Percentiles rank a stretch among this genome's conserved stretches.
Evolutionary conservation across 2,113 vertebrate genomes (phyloP).

Genomic region (Tragelaphus buxtoni): DNA sequence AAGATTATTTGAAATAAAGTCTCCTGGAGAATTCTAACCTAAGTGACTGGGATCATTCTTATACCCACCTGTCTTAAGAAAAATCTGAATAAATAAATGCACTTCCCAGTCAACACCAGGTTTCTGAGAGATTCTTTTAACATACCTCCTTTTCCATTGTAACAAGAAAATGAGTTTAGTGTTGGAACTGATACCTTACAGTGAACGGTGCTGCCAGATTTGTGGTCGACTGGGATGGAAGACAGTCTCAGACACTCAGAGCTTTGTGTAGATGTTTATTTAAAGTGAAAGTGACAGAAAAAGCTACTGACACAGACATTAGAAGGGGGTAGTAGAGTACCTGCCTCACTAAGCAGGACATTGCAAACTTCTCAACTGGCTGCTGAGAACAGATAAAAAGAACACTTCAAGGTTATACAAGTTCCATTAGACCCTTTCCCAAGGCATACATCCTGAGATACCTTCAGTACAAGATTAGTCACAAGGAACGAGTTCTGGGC

Average conservation of each 20-base stretch:
- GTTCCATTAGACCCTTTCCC: neutral
- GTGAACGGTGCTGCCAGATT: neutral
- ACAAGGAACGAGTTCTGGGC: fast-evolving
- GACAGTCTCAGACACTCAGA: neutral
- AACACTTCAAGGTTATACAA: neutral
- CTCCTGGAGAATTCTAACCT: neutral
- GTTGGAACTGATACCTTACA: neutral
- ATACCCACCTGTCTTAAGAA: neutral
- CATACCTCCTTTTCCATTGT: neutral
- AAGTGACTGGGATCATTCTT: neutral
- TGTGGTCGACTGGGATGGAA: neutral
- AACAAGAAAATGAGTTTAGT: neutral
- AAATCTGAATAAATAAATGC: neutral
- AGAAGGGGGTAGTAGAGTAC: neutral
- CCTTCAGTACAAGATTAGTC: neutral
- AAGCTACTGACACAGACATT: neutral
- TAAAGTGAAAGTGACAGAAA: neutral
- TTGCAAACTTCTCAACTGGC: neutral
- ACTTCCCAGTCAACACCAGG: neutral
- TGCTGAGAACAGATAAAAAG: neutral
- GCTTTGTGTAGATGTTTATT: neutral
- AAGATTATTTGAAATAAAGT: neutral
- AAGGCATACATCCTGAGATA: neutral
- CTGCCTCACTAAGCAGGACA: neutral
- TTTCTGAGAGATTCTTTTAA: neutral